Conservation (phyloP, 2,888 invertebrate genomes). For the Lampropteryx suffumata region DNA sequence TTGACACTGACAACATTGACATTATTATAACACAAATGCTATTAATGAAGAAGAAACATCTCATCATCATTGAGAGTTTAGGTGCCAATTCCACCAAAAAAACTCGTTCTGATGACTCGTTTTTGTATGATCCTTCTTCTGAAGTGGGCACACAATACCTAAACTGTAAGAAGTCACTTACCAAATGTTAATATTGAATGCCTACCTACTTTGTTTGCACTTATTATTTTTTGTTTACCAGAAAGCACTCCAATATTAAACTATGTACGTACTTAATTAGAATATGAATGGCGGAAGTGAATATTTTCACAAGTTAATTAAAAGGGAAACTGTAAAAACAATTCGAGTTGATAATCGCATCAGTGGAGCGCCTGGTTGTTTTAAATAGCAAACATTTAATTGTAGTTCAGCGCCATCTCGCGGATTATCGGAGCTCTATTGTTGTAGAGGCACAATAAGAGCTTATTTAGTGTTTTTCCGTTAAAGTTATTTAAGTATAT, state of each 20-base stretch:
- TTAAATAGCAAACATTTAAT: conserved; percentile 41
- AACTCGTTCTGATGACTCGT: no score
- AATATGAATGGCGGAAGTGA: conserved; percentile 30
- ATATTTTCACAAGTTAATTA: conserved; percentile 66
- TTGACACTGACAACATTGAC: no score
- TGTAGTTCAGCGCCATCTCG: conserved; percentile 61
- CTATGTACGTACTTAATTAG: conserved; percentile 19
- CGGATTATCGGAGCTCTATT: conserved; percentile 32
- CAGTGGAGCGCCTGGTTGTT: conserved; percentile 34
- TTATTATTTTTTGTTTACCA: neutral
- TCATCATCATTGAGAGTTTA: no score
- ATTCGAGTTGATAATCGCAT: conserved; percentile 42
- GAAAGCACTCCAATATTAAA: conserved; percentile 5
- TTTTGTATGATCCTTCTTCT: no score
- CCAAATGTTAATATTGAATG: no score
- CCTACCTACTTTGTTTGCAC: no score
- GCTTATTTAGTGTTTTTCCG: neutral
- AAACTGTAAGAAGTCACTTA: no score
- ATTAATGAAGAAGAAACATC: no score
- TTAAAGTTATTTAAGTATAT: no score
- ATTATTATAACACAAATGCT: no score
- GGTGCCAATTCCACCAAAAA: no score
- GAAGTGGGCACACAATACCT: no score
- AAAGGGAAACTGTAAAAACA: conserved; percentile 69
- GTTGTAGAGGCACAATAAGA: conserved; percentile 1